Conservation (phyloP, 1,140 invertebrate species). For the Metaphire vulgaris region DNA sequence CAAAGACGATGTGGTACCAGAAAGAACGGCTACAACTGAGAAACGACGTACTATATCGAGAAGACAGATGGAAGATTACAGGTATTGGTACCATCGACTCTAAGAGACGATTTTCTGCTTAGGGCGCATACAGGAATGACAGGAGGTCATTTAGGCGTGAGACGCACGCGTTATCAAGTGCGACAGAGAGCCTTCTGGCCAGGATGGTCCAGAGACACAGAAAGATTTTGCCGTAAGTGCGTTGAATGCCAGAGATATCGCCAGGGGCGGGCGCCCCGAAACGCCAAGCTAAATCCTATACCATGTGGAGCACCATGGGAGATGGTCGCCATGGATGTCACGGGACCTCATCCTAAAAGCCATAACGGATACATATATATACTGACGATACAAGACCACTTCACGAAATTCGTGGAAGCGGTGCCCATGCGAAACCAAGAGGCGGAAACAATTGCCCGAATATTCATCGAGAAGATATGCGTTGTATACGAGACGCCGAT, state of each 20-base stretch:
- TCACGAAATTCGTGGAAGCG: conserved; percentile 48
- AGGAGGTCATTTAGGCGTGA: conserved; percentile 39
- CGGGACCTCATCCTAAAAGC: conserved; percentile 16
- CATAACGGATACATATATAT: conserved; percentile 37
- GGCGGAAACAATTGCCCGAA: conserved; percentile 44
- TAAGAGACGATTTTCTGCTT: neutral
- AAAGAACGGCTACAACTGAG: neutral
- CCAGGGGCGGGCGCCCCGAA: neutral
- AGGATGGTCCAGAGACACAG: neutral
- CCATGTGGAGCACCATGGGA: conserved; percentile 10
- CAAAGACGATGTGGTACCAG: neutral
- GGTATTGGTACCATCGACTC: neutral
- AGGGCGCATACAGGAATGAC: conserved; percentile 4
- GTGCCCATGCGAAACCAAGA: conserved; percentile 47
- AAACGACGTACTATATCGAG: neutral
- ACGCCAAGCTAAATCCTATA: neutral
- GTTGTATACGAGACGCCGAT: conserved; percentile 46
- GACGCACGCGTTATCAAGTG: neutral
- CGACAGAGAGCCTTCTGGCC: neutral
- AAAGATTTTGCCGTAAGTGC: neutral
- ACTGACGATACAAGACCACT: conserved; percentile 45
- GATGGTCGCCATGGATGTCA: conserved; percentile 17
- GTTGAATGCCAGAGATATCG: neutral
- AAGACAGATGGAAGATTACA: neutral
- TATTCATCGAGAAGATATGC: conserved; percentile 42